Evolutionary conservation across 2,888 invertebrate species (phyloP).

Genomic region (Shargacucullia verbasci): DNA sequence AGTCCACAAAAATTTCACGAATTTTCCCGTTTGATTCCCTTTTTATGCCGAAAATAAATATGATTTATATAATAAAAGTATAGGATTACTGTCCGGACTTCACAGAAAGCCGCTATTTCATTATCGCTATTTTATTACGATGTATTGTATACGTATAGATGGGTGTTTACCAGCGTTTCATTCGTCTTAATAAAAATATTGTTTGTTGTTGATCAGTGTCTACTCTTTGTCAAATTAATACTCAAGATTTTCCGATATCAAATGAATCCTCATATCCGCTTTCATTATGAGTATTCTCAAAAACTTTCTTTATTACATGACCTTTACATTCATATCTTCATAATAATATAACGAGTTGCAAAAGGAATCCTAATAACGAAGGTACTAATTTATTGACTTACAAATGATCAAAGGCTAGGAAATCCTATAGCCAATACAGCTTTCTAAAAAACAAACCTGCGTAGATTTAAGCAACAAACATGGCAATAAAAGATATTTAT

Average conservation of each 20-base stretch:
- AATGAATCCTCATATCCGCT: too few species aligned
- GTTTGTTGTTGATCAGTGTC: too few species aligned
- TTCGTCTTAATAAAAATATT: too few species aligned
- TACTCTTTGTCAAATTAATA: too few species aligned
- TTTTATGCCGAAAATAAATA: conserved; percentile 32
- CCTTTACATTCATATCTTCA: conserved; percentile 2
- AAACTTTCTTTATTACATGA: background rate
- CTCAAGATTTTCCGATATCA: too few species aligned
- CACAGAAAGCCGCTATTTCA: too few species aligned
- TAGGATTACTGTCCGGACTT: too few species aligned
- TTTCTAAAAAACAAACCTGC: conserved; percentile 33
- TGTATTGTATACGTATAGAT: too few species aligned
- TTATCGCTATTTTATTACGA: too few species aligned
- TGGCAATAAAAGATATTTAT: conserved; percentile 46
- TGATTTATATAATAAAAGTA: conserved; percentile 28
- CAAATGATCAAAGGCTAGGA: conserved; percentile 13
- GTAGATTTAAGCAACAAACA: conserved; percentile 35
- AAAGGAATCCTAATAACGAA: conserved; percentile 4
- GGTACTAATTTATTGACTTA: conserved; percentile 5
- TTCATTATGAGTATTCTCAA: too few species aligned
- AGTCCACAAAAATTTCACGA: conserved; percentile 32
- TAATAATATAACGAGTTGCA: conserved; percentile 1
- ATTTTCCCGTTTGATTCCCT: conserved; percentile 15
- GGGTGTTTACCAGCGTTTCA: too few species aligned
- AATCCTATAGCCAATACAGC: conserved; percentile 10